Conservation (phyloP, 2,797 vertebrate species). For the Myoxocephalus aenaeus region DNA sequence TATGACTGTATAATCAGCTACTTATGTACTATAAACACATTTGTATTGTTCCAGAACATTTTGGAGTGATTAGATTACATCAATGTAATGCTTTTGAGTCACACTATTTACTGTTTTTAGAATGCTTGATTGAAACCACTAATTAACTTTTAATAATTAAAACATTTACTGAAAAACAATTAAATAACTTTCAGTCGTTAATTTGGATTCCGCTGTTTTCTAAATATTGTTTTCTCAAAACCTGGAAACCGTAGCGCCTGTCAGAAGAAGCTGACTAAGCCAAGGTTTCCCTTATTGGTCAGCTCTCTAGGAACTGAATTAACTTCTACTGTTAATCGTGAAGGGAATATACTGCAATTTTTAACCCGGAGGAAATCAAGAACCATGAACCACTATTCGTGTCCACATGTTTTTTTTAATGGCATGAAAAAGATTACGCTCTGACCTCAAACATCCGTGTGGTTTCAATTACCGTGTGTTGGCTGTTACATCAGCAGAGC, state of each 20-base stretch:
- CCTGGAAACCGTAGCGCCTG: background rate
- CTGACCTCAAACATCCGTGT: background rate
- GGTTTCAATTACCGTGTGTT: conserved; percentile 7
- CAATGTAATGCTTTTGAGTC: background rate
- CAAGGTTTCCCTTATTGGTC: conserved; percentile 1
- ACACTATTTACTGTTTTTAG: background rate
- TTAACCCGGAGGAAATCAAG: background rate
- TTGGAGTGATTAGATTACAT: background rate
- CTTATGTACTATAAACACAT: conserved; percentile 49
- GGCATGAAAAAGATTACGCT: background rate
- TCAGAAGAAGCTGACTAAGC: background rate
- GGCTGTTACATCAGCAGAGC: background rate
- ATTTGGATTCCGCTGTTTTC: background rate
- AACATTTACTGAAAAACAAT: background rate
- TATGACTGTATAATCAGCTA: conserved; percentile 50
- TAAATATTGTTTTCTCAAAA: background rate
- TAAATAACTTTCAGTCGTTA: background rate
- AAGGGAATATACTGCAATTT: background rate
- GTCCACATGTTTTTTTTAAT: conserved; percentile 6
- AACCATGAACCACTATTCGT: background rate
- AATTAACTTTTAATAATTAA: background rate
- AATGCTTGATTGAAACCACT: background rate
- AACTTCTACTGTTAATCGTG: background rate
- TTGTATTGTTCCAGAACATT: conserved; percentile 21
- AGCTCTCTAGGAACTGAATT: conserved; percentile 11